These are phyloP conservation scores for Gracilinanus agilis DNA, from an alignment of 2,113 vertebrate genomes.

Conservation along the genomic window DNA sequence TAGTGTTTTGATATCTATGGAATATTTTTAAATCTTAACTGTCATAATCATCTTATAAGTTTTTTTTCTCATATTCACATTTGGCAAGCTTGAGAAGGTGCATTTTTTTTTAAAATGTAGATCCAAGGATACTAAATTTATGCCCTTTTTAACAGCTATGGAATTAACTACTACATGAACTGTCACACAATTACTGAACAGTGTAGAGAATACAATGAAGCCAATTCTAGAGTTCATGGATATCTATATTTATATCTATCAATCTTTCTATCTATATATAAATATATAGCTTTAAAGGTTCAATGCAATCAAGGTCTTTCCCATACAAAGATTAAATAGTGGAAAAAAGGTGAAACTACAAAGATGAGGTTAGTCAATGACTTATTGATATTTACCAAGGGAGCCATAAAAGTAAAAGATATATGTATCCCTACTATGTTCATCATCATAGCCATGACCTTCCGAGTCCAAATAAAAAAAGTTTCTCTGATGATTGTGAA, in stretches of 20 bases:
- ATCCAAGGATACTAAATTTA: not conserved
- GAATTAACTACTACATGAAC: not conserved
- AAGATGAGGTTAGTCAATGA: not conserved
- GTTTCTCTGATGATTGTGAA: not conserved
- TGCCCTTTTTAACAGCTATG: not conserved
- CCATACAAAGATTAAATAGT: not conserved
- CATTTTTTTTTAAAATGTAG: not conserved
- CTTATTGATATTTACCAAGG: not conserved
- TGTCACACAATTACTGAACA: not conserved
- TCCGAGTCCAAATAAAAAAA: not conserved
- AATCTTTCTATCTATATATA: no score
- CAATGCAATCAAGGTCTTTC: not conserved
- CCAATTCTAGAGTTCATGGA: not conserved
- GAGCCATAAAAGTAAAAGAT: not conserved
- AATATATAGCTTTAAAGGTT: no score
- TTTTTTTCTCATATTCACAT: not conserved
- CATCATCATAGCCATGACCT: not conserved
- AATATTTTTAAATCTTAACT: not conserved
- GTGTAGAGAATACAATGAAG: not conserved
- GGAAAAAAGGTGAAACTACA: not conserved
- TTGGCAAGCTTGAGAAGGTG: not conserved
- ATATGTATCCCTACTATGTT: not conserved
- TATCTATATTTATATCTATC: not conserved
- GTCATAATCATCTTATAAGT: not conserved
- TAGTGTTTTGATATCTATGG: not conserved